phyloP scores from a whole-genome alignment of 2,113 vertebrate genomes.

The Labrus mixtus region DNA sequence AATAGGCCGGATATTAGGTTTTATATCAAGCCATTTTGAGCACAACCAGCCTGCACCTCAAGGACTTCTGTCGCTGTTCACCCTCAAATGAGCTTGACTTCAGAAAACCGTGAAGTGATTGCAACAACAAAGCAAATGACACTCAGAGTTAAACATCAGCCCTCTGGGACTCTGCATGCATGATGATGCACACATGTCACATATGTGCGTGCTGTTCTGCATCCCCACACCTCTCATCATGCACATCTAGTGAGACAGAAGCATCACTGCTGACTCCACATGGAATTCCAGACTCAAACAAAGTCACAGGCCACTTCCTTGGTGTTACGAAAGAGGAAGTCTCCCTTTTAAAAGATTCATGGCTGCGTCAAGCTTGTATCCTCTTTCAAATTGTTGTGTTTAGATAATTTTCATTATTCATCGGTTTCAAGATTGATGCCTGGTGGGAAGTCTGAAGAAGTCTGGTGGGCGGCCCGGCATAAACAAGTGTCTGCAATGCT shows the following conservation, averaged over 20 bases:
- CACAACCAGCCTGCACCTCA: conserved; percentile 54
- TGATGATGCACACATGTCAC: conserved; percentile 48
- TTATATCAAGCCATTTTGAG: conserved; percentile 68
- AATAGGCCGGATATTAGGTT: conserved; percentile 68
- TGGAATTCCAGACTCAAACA: conserved; percentile 60
- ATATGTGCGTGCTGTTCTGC: conserved; percentile 26
- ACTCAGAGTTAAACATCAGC: conserved; percentile 35
- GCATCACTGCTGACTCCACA: conserved; percentile 28
- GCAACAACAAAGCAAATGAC: conserved; percentile 39
- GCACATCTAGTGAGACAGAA: conserved; percentile 40
- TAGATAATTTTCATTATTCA: conserved; percentile 80
- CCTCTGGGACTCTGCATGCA: conserved; percentile 36
- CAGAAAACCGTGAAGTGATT: conserved; percentile 44
- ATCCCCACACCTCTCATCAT: conserved; percentile 57
- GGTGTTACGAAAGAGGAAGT: conserved; percentile 74
- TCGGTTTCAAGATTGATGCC: conserved; percentile 69
- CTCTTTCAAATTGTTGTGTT: conserved; percentile 77
- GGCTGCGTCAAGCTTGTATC: conserved; percentile 71
- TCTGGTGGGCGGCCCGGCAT: conserved; percentile 34
- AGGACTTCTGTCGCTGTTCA: conserved; percentile 45
- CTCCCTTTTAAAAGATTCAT: conserved; percentile 79
- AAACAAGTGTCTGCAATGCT: conserved; percentile 64
- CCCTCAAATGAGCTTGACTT: conserved; percentile 63
- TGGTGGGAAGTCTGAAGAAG: too few species aligned
- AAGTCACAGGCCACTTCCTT: conserved; percentile 71